Evolutionary conservation across 92 coral and sea anemone species (phyloP), one percentile per base, ranked within the genome.

Genomic region (Diadumene lineata): DNA sequence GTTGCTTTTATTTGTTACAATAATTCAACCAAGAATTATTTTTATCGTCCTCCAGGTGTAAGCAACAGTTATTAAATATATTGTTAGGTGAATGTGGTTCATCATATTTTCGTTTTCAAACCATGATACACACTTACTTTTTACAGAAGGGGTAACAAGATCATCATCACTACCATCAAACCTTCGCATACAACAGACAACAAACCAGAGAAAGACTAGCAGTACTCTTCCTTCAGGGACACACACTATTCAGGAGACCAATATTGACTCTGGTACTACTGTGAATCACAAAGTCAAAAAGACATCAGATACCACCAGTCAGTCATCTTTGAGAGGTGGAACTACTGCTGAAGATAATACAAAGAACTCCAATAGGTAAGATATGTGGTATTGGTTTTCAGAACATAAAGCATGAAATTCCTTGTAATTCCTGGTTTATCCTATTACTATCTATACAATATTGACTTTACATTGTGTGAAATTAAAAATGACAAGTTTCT

Each of bases 211-310:
- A 78, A 67, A 26, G 77, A 60, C 26, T 69, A 92, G 25, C 86
- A 53, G 19, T 6, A 53, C 58, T 21, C 58, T 53, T 53, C 58
- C 88, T 0, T 60, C 76, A 30, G 86, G 74, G 13, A 84, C 85
- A 48, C 78, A 69, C 58, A 80, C 90, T 10, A 75, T 91, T 21
- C 97, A 88, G 26, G 97, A 91, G 80, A 91, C 97, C 3, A 92
- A 91, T 68, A 79, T 85, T n/a, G 97, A 87, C 71, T 91, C 97
- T 10, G 97, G 97, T 26, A 81, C 84, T 50, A 73, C 88, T 68
- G 75, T 90, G 24, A 92, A 74, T 32, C 86, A 82, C 2, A 69
- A 66, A 68, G 92, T 84, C 74, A 77, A 87, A 72, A 84, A 75
- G 71, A 83, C 72, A 55, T 79, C 51, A 26, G 68, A 85, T 30